phyloP scores from a whole-genome alignment of 1,140 invertebrate genomes.

The Listronotus bonariensis region DNA sequence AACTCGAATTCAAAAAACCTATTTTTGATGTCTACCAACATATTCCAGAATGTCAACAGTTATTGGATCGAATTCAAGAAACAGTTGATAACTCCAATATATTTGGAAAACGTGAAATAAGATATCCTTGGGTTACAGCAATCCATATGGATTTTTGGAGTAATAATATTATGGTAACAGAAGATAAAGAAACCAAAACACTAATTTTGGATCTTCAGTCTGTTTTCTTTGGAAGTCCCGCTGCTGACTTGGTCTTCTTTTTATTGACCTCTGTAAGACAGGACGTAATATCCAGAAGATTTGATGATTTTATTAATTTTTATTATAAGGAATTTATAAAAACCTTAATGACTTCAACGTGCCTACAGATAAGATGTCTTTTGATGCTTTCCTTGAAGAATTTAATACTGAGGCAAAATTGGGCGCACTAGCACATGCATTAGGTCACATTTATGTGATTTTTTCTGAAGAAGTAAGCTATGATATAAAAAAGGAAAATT shows the following conservation, averaged over 20 bases:
- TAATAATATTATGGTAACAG: slow-evolving; percentile 63
- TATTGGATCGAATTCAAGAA: no score
- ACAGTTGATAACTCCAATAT: no score
- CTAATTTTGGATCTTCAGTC: slow-evolving; percentile 24
- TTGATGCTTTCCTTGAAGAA: slow-evolving; percentile 26
- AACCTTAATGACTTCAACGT: slow-evolving; percentile 22
- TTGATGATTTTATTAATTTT: slow-evolving; percentile 55
- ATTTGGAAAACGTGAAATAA: no score
- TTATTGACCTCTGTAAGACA: slow-evolving; percentile 57
- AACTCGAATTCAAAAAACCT: no score
- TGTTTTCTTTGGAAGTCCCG: slow-evolving; percentile 49
- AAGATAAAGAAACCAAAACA: slow-evolving; percentile 31
- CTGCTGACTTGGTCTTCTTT: slow-evolving; percentile 62
- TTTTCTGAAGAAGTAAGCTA: slow-evolving; percentile 12
- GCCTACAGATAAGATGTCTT: slow-evolving; percentile 8
- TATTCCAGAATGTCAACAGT: no score
- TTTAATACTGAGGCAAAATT: slow-evolving; percentile 11
- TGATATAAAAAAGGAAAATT: neutral
- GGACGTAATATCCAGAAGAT: slow-evolving; percentile 48
- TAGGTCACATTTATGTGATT: slow-evolving; percentile 14
- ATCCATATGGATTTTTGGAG: slow-evolving; percentile 65
- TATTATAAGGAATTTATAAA: slow-evolving; percentile 53
- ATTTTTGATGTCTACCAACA: no score
- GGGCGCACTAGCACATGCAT: slow-evolving; percentile 21
- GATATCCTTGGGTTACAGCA: slow-evolving; percentile 57